These are phyloP conservation scores for Malurus splendens DNA, from an alignment of 2,797 vertebrate species.

Conservation along the genomic window DNA sequence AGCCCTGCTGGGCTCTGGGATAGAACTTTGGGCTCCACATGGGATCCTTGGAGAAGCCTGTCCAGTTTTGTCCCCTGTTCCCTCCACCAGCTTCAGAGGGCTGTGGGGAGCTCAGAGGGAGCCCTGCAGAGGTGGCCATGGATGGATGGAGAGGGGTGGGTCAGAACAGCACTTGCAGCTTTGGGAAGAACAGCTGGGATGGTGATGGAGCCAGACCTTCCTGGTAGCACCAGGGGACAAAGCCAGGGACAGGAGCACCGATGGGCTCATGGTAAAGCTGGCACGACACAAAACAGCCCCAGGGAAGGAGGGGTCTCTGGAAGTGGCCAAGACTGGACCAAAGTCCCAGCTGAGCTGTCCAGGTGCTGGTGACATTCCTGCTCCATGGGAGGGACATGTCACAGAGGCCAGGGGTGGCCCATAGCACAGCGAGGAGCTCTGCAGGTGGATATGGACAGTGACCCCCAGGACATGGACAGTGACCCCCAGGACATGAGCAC, in stretches of 20 bases:
- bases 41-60: fast-evolving
- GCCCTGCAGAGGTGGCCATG: neutral
- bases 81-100: neutral
- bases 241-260: neutral
- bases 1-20: too few relatives aligned
- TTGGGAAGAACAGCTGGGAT: neutral
- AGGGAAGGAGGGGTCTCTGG: neutral
- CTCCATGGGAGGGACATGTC: too few relatives aligned
- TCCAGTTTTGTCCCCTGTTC: neutral
- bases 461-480: neutral
- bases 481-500: neutral
- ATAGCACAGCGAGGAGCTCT: neutral
- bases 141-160: neutral
- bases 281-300: neutral
- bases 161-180: neutral
- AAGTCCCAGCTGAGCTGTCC: neutral
- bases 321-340: neutral
- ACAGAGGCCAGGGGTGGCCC: too few relatives aligned
- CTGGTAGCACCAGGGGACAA: neutral
- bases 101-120: neutral
- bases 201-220: neutral
- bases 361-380: neutral
- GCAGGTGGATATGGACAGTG: neutral
- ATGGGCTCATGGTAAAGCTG: neutral
- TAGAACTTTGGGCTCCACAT: neutral